These are phyloP conservation scores for Lordiphosa clarofinis DNA, from an alignment of 1,140 invertebrate species.

Conservation along the genomic window DNA sequence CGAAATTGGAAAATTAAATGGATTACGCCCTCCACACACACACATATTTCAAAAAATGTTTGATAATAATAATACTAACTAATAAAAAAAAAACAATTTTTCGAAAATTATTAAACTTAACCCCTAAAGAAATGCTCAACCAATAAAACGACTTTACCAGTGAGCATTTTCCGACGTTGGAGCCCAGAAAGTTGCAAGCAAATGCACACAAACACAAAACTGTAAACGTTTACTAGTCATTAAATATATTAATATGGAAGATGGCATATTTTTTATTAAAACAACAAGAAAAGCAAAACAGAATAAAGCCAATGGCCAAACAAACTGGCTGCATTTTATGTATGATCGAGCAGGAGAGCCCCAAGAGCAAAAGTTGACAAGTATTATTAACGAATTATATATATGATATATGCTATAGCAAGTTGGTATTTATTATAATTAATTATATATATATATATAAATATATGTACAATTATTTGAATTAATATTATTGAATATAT, in stretches of 20 bases:
- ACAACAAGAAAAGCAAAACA: constrained; percentile 1
- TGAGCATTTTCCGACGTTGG: constrained; percentile 48
- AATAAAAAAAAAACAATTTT: constrained; percentile 3
- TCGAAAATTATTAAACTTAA: constrained; percentile 19
- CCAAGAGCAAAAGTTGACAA: constrained; percentile 52
- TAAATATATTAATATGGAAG: constrained; percentile 48
- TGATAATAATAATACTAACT: constrained; percentile 43
- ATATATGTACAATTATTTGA: constrained; percentile 70
- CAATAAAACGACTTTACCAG: constrained; percentile 41
- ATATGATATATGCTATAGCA: constrained; percentile 59
- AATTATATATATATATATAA: constrained; percentile 41
- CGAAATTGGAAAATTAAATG: constrained; percentile 41
- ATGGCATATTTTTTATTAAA: constrained; percentile 71
- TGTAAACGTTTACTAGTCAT: constrained; percentile 75
- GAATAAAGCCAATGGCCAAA: constrained; percentile 31
- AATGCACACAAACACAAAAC: constrained; percentile 28
- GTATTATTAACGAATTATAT: constrained; percentile 73
- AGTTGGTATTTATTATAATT: constrained; percentile 75
- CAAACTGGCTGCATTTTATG: constrained; percentile 48
- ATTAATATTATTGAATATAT: constrained; percentile 75
- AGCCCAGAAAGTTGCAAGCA: constrained; percentile 34
- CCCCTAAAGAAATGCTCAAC: constrained; percentile 30
- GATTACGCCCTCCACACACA: constrained; percentile 54
- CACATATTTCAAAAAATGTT: constrained; percentile 55
- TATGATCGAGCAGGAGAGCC: constrained; percentile 23